Conservation (phyloP, 2,888 invertebrate genomes). For the Penaeus monodon region DNA sequence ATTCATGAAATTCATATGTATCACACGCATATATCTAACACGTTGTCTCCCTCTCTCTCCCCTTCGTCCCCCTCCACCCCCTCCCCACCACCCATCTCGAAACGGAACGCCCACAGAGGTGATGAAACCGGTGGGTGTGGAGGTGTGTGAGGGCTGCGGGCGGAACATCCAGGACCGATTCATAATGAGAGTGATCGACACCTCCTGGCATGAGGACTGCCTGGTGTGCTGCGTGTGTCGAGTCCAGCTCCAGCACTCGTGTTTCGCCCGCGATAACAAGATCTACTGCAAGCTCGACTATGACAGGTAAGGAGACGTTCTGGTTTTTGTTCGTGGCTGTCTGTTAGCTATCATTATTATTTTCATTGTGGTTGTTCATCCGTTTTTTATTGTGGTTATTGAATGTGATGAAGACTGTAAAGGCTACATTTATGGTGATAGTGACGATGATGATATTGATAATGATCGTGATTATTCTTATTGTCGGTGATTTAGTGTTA, state of each 20-base stretch:
- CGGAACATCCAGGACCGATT: conserved; percentile 95
- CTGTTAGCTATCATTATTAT: neutral
- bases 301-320: conserved; percentile 77
- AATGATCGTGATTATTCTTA: too few relatives aligned
- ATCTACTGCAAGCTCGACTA: conserved; percentile 98
- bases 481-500: too few relatives aligned
- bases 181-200: conserved; percentile 92
- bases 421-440: too few relatives aligned
- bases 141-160: conserved; percentile 94
- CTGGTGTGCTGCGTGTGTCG: conserved; percentile 95
- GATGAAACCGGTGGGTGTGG: conserved; percentile 68
- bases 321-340: neutral
- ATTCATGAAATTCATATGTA: too few relatives aligned
- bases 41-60: neutral
- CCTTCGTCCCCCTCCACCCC: neutral
- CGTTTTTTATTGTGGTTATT: too few relatives aligned
- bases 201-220: conserved; percentile 97
- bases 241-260: conserved; percentile 88
- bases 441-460: too few relatives aligned
- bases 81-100: neutral
- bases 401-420: too few relatives aligned
- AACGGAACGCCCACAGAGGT: conserved; percentile 39
- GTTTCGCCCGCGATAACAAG: conserved; percentile 93
- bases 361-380: neutral
- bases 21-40: too few relatives aligned